Conservation (phyloP, 35 echinoderm and acorn worm species). For the Heliocidaris tuberculata region DNA sequence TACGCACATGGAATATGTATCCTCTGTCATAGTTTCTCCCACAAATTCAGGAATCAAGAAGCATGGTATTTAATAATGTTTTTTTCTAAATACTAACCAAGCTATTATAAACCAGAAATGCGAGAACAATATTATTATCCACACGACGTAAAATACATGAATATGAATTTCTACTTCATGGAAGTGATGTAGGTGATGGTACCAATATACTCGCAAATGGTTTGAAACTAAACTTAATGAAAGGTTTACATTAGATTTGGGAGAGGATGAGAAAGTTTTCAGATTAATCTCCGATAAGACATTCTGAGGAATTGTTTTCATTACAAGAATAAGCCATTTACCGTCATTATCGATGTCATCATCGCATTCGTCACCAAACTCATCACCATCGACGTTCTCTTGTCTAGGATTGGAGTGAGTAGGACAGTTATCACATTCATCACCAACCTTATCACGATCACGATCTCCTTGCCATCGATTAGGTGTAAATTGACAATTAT, state of each 20-base stretch:
- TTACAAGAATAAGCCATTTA: conserved; percentile 23
- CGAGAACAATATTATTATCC: too few relatives aligned
- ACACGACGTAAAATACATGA: too few relatives aligned
- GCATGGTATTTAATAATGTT: too few relatives aligned
- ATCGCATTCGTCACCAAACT: conserved; percentile 82
- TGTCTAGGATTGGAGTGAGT: conserved; percentile 59
- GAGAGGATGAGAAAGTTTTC: neutral
- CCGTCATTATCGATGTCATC: conserved; percentile 96
- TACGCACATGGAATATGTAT: neutral
- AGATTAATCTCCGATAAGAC: neutral
- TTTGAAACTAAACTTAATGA: too few relatives aligned
- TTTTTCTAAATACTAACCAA: too few relatives aligned
- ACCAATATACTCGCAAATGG: too few relatives aligned
- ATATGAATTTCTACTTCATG: too few relatives aligned
- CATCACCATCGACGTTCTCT: conserved; percentile 83
- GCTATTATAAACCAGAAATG: too few relatives aligned
- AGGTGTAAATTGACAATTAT: conserved; percentile 63
- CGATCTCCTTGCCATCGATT: conserved; percentile 63
- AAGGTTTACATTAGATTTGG: too few relatives aligned
- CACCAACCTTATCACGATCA: conserved; percentile 67
- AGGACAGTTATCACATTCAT: conserved; percentile 78
- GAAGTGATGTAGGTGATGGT: too few relatives aligned
- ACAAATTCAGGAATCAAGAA: too few relatives aligned
- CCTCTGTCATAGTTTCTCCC: too few relatives aligned
- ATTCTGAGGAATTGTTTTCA: neutral